A percentile compares a stretch with the other conserved stretches of the same genome.
Conservation (phyloP, 2,888 invertebrate genomes). For the Drosophila mulleri region DNA sequence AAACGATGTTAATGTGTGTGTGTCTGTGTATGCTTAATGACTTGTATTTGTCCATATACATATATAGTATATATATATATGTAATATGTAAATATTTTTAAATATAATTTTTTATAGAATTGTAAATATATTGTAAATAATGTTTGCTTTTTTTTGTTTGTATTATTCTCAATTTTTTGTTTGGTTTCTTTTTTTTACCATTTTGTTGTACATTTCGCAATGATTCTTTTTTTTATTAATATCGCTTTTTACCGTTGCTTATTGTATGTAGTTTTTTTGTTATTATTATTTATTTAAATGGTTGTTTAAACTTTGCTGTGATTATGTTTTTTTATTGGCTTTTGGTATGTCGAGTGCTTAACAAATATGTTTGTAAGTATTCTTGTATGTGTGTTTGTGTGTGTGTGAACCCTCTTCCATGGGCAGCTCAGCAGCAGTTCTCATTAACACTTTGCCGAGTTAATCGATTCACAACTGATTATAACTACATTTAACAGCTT, state of each 20-base stretch:
- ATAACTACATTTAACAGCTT: constrained; percentile 1
- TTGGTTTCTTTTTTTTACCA: constrained; percentile 38
- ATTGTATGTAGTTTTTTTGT: constrained; percentile 58
- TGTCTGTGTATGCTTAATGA: constrained; percentile 56
- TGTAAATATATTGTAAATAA: constrained; percentile 79
- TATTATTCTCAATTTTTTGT: constrained; percentile 41
- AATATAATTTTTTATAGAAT: constrained; percentile 79
- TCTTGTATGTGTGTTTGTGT: constrained; percentile 18
- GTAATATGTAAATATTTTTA: constrained; percentile 79
- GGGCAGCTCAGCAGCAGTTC: constrained; percentile 15
- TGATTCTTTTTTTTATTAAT: constrained; percentile 61
- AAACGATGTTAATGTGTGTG: constrained; percentile 33
- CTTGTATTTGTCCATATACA: constrained; percentile 59
- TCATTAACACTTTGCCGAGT: constrained; percentile 5
- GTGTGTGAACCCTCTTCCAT: constrained; percentile 6
- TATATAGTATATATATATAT: constrained; percentile 68
- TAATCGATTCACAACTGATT: constrained; percentile 14
- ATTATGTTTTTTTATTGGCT: constrained; percentile 46
- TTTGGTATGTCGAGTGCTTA: constrained; percentile 47
- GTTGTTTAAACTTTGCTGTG: constrained; percentile 62
- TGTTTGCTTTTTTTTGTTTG: constrained; percentile 69
- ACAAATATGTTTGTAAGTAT: constrained; percentile 46
- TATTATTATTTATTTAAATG: constrained; percentile 20
- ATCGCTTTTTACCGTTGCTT: constrained; percentile 62
- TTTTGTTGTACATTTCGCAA: constrained; percentile 76